These are phyloP conservation scores for Machaerirhynchus nigripectus DNA, from an alignment of 2,113 vertebrate genomes.

Conservation along the genomic window DNA sequence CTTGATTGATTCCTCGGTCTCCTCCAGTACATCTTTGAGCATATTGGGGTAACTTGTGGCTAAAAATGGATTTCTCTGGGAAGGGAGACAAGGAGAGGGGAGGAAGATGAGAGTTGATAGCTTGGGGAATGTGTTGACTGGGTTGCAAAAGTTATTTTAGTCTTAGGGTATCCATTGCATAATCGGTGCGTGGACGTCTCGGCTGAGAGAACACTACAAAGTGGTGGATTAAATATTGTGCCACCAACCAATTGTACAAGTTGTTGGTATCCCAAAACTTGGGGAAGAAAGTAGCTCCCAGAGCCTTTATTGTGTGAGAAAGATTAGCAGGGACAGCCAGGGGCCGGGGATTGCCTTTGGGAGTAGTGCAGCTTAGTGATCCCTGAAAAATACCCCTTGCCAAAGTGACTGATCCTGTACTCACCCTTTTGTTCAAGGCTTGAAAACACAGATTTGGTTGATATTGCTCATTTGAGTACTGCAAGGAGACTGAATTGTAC, in stretches of 20 bases:
- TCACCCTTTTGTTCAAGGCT: neutral
- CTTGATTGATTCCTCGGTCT: constrained; percentile 44
- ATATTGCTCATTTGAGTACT: constrained; percentile 3
- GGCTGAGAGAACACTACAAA: neutral
- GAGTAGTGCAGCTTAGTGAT: neutral
- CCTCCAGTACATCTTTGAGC: constrained; percentile 43
- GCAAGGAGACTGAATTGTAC: constrained; percentile 10
- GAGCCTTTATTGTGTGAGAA: constrained; percentile 36
- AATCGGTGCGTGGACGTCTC: neutral
- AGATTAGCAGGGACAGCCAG: neutral
- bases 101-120: neutral
- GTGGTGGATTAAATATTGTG: neutral
- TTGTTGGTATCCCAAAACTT: constrained; percentile 58
- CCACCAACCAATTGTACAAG: constrained; percentile 11
- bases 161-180: neutral
- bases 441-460: neutral
- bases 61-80: neutral
- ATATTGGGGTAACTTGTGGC: neutral
- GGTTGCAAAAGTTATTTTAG: constrained; percentile 1
- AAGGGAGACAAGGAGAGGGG: neutral
- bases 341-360: neutral
- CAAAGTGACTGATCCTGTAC: neutral
- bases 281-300: constrained; percentile 62
- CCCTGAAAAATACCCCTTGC: neutral
- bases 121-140: neutral